Conservation (phyloP, 1,140 invertebrate species). For the Lordiphosa clarofinis region DNA sequence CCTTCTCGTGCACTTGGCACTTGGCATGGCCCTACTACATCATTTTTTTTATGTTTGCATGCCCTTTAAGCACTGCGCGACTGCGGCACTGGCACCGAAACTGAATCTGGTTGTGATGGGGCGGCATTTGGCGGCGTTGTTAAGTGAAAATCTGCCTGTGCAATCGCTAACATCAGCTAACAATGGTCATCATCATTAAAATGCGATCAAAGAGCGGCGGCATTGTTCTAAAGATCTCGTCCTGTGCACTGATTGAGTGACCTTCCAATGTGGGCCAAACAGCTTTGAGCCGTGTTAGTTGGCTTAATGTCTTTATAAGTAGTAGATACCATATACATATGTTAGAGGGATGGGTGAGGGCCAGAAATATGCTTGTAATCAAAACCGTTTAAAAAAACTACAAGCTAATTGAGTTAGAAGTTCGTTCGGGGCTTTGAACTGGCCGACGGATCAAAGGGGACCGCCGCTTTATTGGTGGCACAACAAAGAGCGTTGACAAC, state of each 20-base stretch:
- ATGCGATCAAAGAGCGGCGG: constrained; percentile 67
- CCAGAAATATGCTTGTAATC: constrained; percentile 67
- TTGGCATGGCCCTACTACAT: constrained; percentile 37
- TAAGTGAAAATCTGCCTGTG: constrained; percentile 73
- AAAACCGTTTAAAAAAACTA: constrained; percentile 75
- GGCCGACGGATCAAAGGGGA: constrained; percentile 53
- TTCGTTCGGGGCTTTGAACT: constrained; percentile 64
- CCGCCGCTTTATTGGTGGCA: constrained; percentile 67
- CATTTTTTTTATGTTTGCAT: constrained; percentile 68
- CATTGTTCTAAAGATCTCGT: constrained; percentile 26
- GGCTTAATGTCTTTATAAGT: constrained; percentile 74
- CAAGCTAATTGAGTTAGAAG: constrained; percentile 76
- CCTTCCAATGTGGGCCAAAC: constrained; percentile 60
- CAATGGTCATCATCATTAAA: constrained; percentile 79
- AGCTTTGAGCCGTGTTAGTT: constrained; percentile 29
- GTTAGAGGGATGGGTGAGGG: constrained; percentile 6
- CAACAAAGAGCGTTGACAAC: constrained; percentile 77
- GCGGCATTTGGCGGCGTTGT: constrained; percentile 54
- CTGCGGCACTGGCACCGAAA: constrained; percentile 14
- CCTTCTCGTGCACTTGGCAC: constrained; percentile 31
- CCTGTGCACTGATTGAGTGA: constrained; percentile 61
- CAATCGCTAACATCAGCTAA: constrained; percentile 78
- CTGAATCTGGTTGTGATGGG: constrained; percentile 5
- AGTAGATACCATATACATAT: constrained; percentile 29
- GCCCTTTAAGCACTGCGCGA: constrained; percentile 49